A percentile compares a stretch with the other conserved stretches of the same genome.
phyloP scores from a whole-genome alignment of 2,888 invertebrate species.

The Leucania comma region DNA sequence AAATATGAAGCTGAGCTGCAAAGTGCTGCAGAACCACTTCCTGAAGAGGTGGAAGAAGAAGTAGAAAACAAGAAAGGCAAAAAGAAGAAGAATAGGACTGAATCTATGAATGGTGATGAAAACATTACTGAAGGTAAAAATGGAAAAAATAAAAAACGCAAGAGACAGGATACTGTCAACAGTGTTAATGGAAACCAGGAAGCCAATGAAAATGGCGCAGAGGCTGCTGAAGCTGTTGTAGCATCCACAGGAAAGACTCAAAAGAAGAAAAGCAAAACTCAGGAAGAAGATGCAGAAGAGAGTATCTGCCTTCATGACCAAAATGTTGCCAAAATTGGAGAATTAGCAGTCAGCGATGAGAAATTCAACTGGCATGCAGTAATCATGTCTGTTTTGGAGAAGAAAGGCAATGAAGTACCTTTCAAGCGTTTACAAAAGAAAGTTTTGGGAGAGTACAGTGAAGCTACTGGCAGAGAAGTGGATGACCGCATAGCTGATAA shows the following conservation, averaged over 20 bases:
- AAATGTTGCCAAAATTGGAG: constrained; percentile 86
- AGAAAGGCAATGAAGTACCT: constrained; percentile 92
- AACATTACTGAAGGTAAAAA: constrained; percentile 75
- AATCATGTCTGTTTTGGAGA: constrained; percentile 87
- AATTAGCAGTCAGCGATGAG: constrained; percentile 74
- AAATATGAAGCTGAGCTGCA: constrained; percentile 87
- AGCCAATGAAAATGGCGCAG: constrained; percentile 54
- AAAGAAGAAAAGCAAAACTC: constrained; percentile 83
- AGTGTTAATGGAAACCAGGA: constrained; percentile 73
- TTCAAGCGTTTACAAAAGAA: constrained; percentile 95
- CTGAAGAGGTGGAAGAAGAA: constrained; percentile 73
- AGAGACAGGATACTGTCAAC: constrained; percentile 84
- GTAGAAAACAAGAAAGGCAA: constrained; percentile 81
- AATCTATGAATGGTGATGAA: constrained; percentile 73
- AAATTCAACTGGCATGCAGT: constrained; percentile 89
- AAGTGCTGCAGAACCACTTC: constrained; percentile 77
- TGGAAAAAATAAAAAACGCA: constrained; percentile 82
- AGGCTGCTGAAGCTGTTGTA: constrained; percentile 64
- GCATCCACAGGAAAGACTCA: constrained; percentile 70
- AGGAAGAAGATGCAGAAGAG: constrained; percentile 79
- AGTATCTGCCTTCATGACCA: constrained; percentile 85
- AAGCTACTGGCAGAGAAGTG: constrained; percentile 87
- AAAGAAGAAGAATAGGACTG: constrained; percentile 84
- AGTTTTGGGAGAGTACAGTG: constrained; percentile 92
- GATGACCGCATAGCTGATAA: constrained; percentile 93